Conservation (phyloP, 2,888 invertebrate genomes). For the Leptinotarsa juncta region DNA sequence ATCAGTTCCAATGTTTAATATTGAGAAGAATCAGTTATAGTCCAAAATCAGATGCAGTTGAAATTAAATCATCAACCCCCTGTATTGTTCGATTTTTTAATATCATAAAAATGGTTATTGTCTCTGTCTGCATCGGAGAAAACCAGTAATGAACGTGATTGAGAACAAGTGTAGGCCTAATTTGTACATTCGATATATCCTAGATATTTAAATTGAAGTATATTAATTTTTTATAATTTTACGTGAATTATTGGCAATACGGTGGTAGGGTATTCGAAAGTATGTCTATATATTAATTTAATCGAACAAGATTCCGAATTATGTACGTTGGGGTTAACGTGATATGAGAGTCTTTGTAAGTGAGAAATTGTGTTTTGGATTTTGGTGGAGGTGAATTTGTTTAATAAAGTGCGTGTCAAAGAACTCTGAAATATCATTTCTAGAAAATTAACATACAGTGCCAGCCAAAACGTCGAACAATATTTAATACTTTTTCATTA, state of each 20-base stretch:
- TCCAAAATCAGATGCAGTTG: too few species aligned
- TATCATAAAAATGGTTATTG: neutral
- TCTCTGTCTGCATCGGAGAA: neutral
- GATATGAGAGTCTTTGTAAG: slow-evolving; percentile 23
- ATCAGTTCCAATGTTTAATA: too few species aligned
- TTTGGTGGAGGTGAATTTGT: slow-evolving; percentile 4
- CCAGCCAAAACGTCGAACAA: too few species aligned
- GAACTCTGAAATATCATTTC: neutral
- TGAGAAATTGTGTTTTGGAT: slow-evolving; percentile 1
- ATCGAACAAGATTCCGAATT: slow-evolving; percentile 5
- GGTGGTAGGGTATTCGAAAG: slow-evolving; percentile 36
- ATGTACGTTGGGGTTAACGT: slow-evolving; percentile 4
- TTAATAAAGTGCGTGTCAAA: neutral
- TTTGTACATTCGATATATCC: slow-evolving; percentile 30
- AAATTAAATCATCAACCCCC: neutral
- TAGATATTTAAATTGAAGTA: slow-evolving; percentile 36
- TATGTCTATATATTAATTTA: slow-evolving; percentile 29
- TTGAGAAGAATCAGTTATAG: too few species aligned
- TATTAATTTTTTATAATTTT: slow-evolving; percentile 24
- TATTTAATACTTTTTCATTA: neutral
- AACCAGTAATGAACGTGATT: slow-evolving; percentile 21
- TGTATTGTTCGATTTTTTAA: neutral
- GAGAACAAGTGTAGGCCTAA: slow-evolving; percentile 21
- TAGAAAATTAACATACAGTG: too few species aligned
- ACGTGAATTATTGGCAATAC: slow-evolving; percentile 17